Base-by-base conservation (phyloP, 2,888 invertebrate species). In the Masnerella sp. region DNA sequence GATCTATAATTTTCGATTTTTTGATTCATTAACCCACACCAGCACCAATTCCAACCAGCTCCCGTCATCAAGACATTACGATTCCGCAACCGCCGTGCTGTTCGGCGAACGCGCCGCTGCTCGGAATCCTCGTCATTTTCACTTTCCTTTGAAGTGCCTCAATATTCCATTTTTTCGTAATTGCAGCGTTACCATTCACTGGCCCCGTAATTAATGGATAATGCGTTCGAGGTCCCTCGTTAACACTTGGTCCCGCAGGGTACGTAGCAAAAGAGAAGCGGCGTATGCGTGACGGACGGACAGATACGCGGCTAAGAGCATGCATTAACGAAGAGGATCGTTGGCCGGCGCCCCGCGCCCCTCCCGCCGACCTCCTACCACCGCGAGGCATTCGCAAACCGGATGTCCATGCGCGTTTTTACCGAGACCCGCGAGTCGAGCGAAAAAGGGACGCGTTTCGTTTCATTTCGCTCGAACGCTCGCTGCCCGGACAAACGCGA, bases 381-480 rank as follows among this genome's bases (percentile, higher is more conserved):
- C 70, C 62, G 75, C 62, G 75, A 75, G 70, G 74, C 74, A 74
- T 65, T 74, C 52, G 47, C 74, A 69, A 65, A 76, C 76, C 79
- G 81, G 80, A 81, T 80, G 79, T 82, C 81, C 81, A 81, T 81
- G 75, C 79, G 82, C 80, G 78, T 84, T 84, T 82, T 82, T 62
- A 67, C 78, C 77, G 34, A 56, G 75, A 36, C 76, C 74, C 56
- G 67, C 61, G 78, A 79, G 76, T 77, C 54, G 59, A 73, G 62
- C 76, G 80, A 79, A 80, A 81, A 79, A 80, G 72, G 76, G 77
- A 79, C 68, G 79, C 78, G 79, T 81, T 82, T 81, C 80, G 80
- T 79, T 80, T 78, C 78, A 80, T 79, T 81, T 80, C 73, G 69
- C 74, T 69, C 77, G 25, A 30, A 34, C 43, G 22, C 28, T 69